Percentiles rank a stretch among this genome's conserved stretches.
These are phyloP conservation scores for Eurois occulta DNA, from an alignment of 2,888 invertebrate species.

Conservation along the genomic window DNA sequence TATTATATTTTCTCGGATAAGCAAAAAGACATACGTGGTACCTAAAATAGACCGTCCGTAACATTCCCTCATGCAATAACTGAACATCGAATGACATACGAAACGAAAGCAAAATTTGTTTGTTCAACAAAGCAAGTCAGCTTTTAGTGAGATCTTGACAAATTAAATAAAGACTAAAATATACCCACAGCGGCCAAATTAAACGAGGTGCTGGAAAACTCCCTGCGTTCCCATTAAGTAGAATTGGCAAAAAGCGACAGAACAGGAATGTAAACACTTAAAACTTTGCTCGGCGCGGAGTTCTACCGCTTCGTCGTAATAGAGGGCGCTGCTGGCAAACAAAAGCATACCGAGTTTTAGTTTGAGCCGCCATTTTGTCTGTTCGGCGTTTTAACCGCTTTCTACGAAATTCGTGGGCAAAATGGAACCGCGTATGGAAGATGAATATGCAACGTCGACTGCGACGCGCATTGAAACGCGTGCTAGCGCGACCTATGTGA, in stretches of 20 bases:
- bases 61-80: slow-evolving; percentile 31
- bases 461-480: slow-evolving; percentile 72
- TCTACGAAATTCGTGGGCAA: slow-evolving; percentile 79
- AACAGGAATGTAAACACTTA: slow-evolving; percentile 90
- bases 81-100: slow-evolving; percentile 44
- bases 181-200: slow-evolving; percentile 80
- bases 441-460: slow-evolving; percentile 85
- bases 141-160: slow-evolving; percentile 74
- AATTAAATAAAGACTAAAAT: slow-evolving; percentile 84
- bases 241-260: slow-evolving; percentile 89
- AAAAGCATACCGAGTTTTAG: slow-evolving; percentile 85
- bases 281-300: slow-evolving; percentile 85
- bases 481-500: slow-evolving; percentile 71
- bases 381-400: slow-evolving; percentile 83
- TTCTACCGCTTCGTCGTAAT: slow-evolving; percentile 80
- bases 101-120: slow-evolving; percentile 64
- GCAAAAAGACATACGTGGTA: neutral
- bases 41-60: neutral
- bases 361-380: slow-evolving; percentile 82
- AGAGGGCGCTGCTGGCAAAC: slow-evolving; percentile 87
- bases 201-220: slow-evolving; percentile 85
- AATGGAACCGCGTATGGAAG: slow-evolving; percentile 82
- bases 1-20: neutral
- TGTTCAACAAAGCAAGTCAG: slow-evolving; percentile 65
- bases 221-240: slow-evolving; percentile 85